Conservation (phyloP, 2,113 vertebrate species). For the Heterotis niloticus region DNA sequence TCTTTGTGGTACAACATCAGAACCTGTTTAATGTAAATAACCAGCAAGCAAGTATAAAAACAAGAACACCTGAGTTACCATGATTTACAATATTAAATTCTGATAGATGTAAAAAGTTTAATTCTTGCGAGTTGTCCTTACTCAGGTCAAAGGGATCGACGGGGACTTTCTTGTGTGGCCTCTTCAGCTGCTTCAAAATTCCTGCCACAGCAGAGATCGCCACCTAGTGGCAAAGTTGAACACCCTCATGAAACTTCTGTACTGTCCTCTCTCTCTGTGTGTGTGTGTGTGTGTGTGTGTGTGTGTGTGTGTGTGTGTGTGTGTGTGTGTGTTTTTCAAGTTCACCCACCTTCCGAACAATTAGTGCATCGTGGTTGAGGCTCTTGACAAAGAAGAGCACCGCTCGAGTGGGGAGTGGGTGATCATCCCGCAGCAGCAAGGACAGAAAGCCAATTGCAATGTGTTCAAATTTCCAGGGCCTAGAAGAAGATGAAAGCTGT, state of each 20-base stretch:
- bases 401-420: slow-evolving; percentile 74
- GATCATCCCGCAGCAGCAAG: slow-evolving; percentile 86
- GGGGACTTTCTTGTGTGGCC: slow-evolving; percentile 82
- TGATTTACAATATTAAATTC: background rate
- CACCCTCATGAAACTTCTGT: background rate
- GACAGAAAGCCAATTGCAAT: slow-evolving; percentile 90
- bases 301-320: background rate
- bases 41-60: no score
- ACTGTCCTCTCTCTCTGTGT: no score
- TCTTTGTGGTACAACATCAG: no score
- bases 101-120: background rate
- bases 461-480: slow-evolving; percentile 97
- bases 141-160: slow-evolving; percentile 80
- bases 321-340: background rate
- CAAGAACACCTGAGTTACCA: no score
- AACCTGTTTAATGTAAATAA: no score
- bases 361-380: slow-evolving; percentile 92
- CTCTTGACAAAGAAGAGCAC: slow-evolving; percentile 86
- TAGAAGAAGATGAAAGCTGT: slow-evolving; percentile 45
- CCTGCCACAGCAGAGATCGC: slow-evolving; percentile 91
- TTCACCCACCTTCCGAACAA: slow-evolving; percentile 83
- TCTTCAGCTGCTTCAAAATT: slow-evolving; percentile 92
- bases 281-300: background rate
- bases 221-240: slow-evolving; percentile 69
- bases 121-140: slow-evolving; percentile 52